Evolutionary conservation across 2,113 vertebrate species (phyloP), one percentile per base, ranked within the genome.

Genomic region (Pleuronectes platessa): DNA sequence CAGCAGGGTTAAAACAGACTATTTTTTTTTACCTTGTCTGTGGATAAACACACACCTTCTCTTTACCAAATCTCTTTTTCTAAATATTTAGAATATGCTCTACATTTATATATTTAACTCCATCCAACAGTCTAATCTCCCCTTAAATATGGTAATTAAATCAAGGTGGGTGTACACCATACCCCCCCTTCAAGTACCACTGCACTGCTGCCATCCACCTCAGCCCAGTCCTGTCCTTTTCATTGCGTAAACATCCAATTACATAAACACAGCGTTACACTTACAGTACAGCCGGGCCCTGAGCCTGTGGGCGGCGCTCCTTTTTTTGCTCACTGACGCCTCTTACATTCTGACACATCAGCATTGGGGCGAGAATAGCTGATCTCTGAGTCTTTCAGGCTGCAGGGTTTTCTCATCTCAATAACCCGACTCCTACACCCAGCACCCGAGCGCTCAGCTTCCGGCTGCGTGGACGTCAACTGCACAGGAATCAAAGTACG

Each of bases 281-380:
- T 81, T 78, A 73, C 37, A 83, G 79, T 79, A 53, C 12, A 68
- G 71, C 77, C 18, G 5, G 73, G 76, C 86, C 82, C 88, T 75
- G 62, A 53, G 73, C 83, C 84, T 87, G 93, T 93, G 89, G 93
- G 93, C 77, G 85, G 90, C 27, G 62, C 82, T 92, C 77, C 58
- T 71, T 89, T 90, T 31, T 73, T 89, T 91, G 83, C 91, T 86
- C 85, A 82, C 87, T 85, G 89, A 90, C 91, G 86, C 90, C 91
- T 92, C 90, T 86, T 81, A 74, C 84, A 84, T 81, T 84, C 78
- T 92, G 91, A 92, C 91, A 90, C 91, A 92, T 91, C 84, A 83
- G 67, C 64, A 64, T 72, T 85, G 47, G 68, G 80, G 91, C 85
- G 21, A 90, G 89, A 93, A 93, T 92, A 94, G 90, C 86, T 91